Percentiles rank a stretch among this genome's conserved stretches.
These are phyloP conservation scores for Morone chrysops DNA, from an alignment of 2,113 vertebrate species.

Conservation along the genomic window DNA sequence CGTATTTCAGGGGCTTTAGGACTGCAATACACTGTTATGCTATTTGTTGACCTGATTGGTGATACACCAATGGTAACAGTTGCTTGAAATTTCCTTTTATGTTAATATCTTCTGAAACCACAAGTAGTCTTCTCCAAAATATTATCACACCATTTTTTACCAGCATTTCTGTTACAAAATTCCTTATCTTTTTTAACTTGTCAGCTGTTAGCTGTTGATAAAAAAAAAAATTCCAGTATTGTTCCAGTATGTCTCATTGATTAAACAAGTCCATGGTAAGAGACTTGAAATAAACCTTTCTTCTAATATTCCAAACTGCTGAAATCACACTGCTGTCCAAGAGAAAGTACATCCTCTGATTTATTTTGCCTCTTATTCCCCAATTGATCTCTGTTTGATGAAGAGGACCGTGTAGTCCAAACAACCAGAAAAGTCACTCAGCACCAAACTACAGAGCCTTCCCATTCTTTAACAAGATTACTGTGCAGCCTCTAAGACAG, in stretches of 20 bases:
- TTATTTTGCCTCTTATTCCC: constrained; percentile 27
- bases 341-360: constrained; percentile 25
- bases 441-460: constrained; percentile 49
- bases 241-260: constrained; percentile 12
- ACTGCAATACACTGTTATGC: background rate
- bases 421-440: constrained; percentile 48
- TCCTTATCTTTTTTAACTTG: background rate
- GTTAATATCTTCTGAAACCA: background rate
- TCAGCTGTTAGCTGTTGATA: background rate
- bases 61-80: background rate
- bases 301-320: constrained; percentile 19
- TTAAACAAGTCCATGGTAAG: constrained; percentile 4
- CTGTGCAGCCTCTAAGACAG: constrained; percentile 68
- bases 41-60: background rate
- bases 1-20: background rate
- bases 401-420: constrained; percentile 21
- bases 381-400: constrained; percentile 26
- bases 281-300: constrained; percentile 38
- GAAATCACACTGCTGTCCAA: constrained; percentile 24
- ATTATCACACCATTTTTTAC: background rate
- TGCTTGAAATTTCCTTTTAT: background rate
- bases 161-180: background rate
- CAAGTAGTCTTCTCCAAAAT: background rate
- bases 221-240: no score
- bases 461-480: constrained; percentile 65